Base-by-base conservation (phyloP, 1,140 invertebrate genomes). In the Monochamus saltuarius region DNA sequence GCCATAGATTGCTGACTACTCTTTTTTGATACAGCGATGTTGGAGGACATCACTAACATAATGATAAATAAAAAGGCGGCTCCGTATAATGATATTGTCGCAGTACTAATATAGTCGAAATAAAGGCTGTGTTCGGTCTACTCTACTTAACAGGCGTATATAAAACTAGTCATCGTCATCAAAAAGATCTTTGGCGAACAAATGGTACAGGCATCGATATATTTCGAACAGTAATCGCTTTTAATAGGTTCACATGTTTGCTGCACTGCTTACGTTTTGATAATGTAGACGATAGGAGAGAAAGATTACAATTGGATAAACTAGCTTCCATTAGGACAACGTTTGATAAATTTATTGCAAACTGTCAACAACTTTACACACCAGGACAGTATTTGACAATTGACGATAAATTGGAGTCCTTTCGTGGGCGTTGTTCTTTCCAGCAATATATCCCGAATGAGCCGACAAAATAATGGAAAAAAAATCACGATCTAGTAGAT, bases 261-360 rank as follows among this genome's bases (percentile, higher is more conserved):
- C 19, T 42, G 9, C 56, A 19, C 13, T 51, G 47, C 34, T 22
- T 58, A 17, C 45, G 56, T 50, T 58, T 58, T 58, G 47, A 58
- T 29, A 17, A 58, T 35, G 29, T 56, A 10, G 46, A 49, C 8
- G 13, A 49, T 49, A 53, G 50, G 14, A n/a, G n/a, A 39, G 35
- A 8, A 17, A 37, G 35, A 53, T 14, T 38, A 9, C 34, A 53
- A 53, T 11, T 53, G 10, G 50, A 53, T 17, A 14, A 53, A 13
- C n/a, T 53, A 9, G 16, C 50, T 14, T n/a, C 34, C 22, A 53
- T 53, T 16, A 53, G 50, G 16, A 36, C 37, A 17, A 14, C 38
- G 35, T 53, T 53, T 35, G 37, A 39, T 2, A 37, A 53, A 37
- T 53, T 53, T 14, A 17, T 53, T 16, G 8, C 34, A 7, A 38